Base-by-base conservation (phyloP, 2,888 invertebrate genomes). In the Eristalis tenax region DNA sequence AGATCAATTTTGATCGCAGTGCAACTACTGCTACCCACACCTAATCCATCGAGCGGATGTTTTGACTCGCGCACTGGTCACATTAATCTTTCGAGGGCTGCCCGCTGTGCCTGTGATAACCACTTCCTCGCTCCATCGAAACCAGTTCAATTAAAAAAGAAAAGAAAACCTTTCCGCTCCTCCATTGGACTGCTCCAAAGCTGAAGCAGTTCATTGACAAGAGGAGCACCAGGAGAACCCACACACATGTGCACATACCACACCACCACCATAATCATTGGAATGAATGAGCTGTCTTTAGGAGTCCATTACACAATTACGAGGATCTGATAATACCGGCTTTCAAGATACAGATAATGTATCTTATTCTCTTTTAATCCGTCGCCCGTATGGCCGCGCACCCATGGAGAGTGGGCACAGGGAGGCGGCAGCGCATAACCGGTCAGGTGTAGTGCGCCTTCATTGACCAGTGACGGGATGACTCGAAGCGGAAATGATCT, bases 251-350 rank as follows among this genome's bases (percentile, higher is more conserved):
- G 3, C 13, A 40, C 18, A 18, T 18, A 13, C 18, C 18, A 18
- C 8, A 50, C 50, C 50, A 59, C 59, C 59, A 38, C 68, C 80
- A 63, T 74, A 74, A 74, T 80, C 73, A 68, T 18, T 35, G 35
- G 15, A 68, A 73, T 80, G 73, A 68, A 80, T 80, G 66, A 57
- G 57, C 78, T 71, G 64, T 71, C 78, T 65, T 78, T 65, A 78
- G 50, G 70, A 74, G 80, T 73, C 73, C 59, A 80, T 80, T 73
- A 73, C 61, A 80, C 80, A 68, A 80, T 74, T 80, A 80, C 64
- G 68, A 80, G 73, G 65, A 80, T 80, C 61, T 38, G 73, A 80
- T 80, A 80, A 66, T 79, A 59, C 57, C 28, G 65, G 43, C 71
- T 23, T 13, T 57, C 66, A 26, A 22, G 32, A 22, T 22, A 35